Evolutionary conservation across 2,888 invertebrate species (phyloP).

Genomic region (Alloscopus bannaensis): DNA sequence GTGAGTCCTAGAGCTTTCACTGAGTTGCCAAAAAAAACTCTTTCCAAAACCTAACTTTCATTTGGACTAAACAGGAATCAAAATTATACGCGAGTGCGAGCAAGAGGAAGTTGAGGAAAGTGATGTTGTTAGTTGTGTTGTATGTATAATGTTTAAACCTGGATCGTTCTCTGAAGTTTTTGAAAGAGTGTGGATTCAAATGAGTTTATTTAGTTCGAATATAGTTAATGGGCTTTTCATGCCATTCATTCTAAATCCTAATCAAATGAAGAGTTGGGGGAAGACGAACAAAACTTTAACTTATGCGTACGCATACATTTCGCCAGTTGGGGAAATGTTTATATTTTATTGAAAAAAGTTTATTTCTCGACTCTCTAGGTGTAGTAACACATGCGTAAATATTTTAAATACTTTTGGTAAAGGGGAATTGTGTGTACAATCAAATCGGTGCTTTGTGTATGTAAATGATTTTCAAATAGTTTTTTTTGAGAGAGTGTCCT

Average conservation of each 20-base stretch:
- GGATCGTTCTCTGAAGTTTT: no score
- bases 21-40: neutral
- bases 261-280: constrained; percentile 59
- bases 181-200: constrained; percentile 45
- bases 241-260: constrained; percentile 65
- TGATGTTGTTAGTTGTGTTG: no score
- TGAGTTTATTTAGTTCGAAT: constrained; percentile 57
- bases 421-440: no score
- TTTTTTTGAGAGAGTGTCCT: neutral
- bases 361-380: no score
- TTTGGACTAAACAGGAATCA: no score
- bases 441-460: no score
- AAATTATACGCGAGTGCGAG: no score
- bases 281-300: constrained; percentile 11
- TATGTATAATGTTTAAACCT: no score
- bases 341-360: constrained; percentile 7
- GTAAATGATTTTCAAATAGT: constrained; percentile 24
- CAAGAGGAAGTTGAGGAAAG: no score
- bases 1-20: neutral
- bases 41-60: no score
- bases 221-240: constrained; percentile 65
- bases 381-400: no score
- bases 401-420: no score
- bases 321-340: neutral
- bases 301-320: neutral